These are phyloP conservation scores for Numida meleagris DNA, from an alignment of 2,113 vertebrate species.

Conservation along the genomic window DNA sequence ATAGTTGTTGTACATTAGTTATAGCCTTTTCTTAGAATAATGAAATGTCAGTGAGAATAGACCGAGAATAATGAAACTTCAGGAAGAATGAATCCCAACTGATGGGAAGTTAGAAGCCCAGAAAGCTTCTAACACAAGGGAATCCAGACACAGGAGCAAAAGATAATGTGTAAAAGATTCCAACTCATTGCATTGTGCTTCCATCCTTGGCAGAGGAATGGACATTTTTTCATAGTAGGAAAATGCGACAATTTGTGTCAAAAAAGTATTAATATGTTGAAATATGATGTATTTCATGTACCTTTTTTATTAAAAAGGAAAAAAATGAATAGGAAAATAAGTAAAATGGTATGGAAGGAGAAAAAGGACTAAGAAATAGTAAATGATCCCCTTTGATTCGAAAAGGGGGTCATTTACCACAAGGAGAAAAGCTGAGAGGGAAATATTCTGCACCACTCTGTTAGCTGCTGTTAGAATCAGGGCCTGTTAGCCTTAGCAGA, in stretches of 20 bases:
- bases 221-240: too few species aligned
- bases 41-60: not conserved
- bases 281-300: not conserved
- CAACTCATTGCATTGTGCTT: not conserved
- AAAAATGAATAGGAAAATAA: not conserved
- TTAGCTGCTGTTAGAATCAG: not conserved
- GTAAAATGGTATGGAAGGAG: not conserved
- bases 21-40: not conserved
- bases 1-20: not conserved
- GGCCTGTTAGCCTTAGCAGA: not conserved
- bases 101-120: not conserved
- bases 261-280: not conserved
- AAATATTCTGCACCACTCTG: not conserved
- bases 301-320: not conserved
- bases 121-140: not conserved
- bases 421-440: not conserved
- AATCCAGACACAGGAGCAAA: not conserved
- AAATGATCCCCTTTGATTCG: not conserved
- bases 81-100: not conserved
- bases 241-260: not conserved
- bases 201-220: not conserved
- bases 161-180: not conserved
- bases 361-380: not conserved
- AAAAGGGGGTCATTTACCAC: not conserved
- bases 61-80: not conserved